A percentile compares a stretch with the other conserved stretches of the same genome.
phyloP scores from a whole-genome alignment of 2,888 invertebrate species.

The Liopterus haemorrhoidalis region DNA sequence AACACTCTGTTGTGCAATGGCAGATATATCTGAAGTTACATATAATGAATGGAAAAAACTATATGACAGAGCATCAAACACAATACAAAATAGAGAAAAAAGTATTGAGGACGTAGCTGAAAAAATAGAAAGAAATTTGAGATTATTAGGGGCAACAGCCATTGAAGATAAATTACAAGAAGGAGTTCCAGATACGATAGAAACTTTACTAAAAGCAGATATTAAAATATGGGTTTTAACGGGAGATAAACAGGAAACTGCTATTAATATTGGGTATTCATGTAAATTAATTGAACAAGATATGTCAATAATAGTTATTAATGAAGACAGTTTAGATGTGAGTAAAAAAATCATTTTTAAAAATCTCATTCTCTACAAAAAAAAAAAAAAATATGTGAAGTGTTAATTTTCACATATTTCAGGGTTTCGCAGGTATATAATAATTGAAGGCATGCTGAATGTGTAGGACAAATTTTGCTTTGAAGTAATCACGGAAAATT shows the following conservation, averaged over 20 bases:
- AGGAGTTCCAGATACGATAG: constrained; percentile 93
- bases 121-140: constrained; percentile 84
- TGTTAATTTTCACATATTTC: too few species aligned
- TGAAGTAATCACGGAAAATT: too few species aligned
- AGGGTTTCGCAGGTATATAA: too few species aligned
- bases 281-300: constrained; percentile 76
- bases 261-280: constrained; percentile 98
- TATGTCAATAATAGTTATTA: constrained; percentile 74
- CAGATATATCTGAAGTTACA: constrained; percentile 68
- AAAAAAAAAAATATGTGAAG: too few species aligned
- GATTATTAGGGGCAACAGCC: constrained; percentile 89
- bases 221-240: constrained; percentile 97
- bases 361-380: too few species aligned
- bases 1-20: constrained; percentile 87
- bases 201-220: constrained; percentile 84
- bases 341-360: too few species aligned
- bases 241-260: constrained; percentile 99
- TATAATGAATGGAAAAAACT: constrained; percentile 84
- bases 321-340: constrained; percentile 88
- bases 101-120: constrained; percentile 89
- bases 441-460: too few species aligned
- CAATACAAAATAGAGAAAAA: constrained; percentile 77
- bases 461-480: too few species aligned
- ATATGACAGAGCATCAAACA: constrained; percentile 78
- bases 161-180: constrained; percentile 92